Conservation (phyloP, 2,113 vertebrate species). For the Oophaga pumilio region DNA sequence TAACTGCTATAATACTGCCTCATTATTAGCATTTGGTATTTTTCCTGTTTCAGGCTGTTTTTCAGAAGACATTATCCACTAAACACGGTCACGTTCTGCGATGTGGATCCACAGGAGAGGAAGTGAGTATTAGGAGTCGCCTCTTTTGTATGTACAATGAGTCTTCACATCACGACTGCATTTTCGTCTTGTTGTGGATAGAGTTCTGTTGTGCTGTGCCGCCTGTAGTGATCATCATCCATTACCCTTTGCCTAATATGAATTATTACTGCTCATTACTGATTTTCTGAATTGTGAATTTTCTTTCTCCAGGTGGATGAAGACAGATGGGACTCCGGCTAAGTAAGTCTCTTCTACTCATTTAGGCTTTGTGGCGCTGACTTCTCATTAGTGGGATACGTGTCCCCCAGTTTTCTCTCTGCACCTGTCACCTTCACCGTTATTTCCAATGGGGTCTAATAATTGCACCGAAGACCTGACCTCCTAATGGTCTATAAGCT, state of each 20-base stretch:
- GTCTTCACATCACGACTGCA: neutral
- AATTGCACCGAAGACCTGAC: too few relatives aligned
- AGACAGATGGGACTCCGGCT: slow-evolving; percentile 43
- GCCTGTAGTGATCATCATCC: too few relatives aligned
- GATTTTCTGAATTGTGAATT: neutral
- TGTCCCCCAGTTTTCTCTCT: too few relatives aligned
- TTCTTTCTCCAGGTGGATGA: slow-evolving; percentile 48
- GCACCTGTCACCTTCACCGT: too few relatives aligned
- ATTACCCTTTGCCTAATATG: too few relatives aligned
- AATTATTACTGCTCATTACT: neutral
- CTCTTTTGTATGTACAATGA: neutral
- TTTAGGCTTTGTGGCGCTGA: neutral
- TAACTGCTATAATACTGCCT: neutral
- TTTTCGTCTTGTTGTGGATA: too few relatives aligned
- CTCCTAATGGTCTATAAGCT: too few relatives aligned
- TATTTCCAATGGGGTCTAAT: too few relatives aligned
- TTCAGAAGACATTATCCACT: slow-evolving; percentile 95
- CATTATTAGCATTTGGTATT: neutral
- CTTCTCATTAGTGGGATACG: too few relatives aligned
- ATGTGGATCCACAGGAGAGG: slow-evolving; percentile 93
- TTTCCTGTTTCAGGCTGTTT: slow-evolving; percentile 79
- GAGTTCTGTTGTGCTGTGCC: too few relatives aligned
- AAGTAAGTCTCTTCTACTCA: slow-evolving; percentile 19
- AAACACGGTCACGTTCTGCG: slow-evolving; percentile 93
- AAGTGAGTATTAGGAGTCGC: slow-evolving; percentile 79